Evolutionary conservation across 2,888 invertebrate species (phyloP), one percentile per base, ranked within the genome.

Genomic region (Portevinia maculata): DNA sequence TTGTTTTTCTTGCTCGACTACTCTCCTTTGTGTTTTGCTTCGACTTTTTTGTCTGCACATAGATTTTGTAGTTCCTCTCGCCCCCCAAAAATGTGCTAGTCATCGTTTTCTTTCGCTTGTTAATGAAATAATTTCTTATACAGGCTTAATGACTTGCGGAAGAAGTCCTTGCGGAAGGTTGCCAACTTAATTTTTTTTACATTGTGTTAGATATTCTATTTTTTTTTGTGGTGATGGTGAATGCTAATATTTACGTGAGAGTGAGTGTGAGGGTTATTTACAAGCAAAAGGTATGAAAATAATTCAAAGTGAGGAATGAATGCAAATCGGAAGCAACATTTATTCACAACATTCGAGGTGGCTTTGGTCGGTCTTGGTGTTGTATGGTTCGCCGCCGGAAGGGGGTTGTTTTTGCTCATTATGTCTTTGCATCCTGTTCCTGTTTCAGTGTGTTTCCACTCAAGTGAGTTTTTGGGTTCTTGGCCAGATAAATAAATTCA

Each of bases 91-190:
- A 48, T 73, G 50, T 32, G 70, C 70, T 85, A 85, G 85, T 84
- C 73, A 84, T 78, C 64, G 74, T 78, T 55, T 75, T 84, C 57
- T 76, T 84, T 85, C 78, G 79, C 81, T 79, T 84, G 85, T 86
- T 85, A 86, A 87, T 86, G 86, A 86, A 87, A 86, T 86, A 86
- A 87, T 86, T 87, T 86, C 85, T 85, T 86, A 84, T 87, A 87
- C 86, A 85, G 86, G 86, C 86, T 86, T 86, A 86, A 83, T 83
- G 83, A 86, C 85, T 86, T 86, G 83, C 81, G 84, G 84, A 79
- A 79, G 79, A 84, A 76, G 71, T 81, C 84, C 79, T 75, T 75
- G 79, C 73, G 71, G 70, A 84, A 81, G 79, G 79, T 81, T 81
- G 79, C 81, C 79, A 84, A 81, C 75, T 71, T 67, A 81, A 84